Conservation (phyloP, 2,797 vertebrate genomes). For the Hipposideros larvatus region DNA sequence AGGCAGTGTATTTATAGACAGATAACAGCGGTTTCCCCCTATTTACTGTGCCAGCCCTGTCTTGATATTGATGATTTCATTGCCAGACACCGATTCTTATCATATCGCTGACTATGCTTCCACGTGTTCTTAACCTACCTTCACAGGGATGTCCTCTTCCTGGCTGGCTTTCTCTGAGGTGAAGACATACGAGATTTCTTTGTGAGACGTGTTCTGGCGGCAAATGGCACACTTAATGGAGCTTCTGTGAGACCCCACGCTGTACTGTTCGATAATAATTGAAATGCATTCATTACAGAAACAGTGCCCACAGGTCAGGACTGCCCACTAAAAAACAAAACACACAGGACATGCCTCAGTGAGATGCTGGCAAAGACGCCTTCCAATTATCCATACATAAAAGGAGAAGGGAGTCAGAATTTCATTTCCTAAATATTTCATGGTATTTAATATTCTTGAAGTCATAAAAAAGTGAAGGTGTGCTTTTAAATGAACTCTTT, state of each 20-base stretch:
- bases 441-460: not conserved
- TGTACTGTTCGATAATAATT: slow-evolving; percentile 99
- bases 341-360: not conserved
- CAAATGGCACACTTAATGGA: slow-evolving; percentile 99
- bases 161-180: slow-evolving; percentile 94
- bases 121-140: slow-evolving; percentile 84
- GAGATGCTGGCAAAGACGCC: not conserved
- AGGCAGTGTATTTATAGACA: not conserved
- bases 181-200: slow-evolving; percentile 98
- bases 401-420: not conserved
- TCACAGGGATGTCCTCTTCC: slow-evolving; percentile 96
- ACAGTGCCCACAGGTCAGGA: slow-evolving; percentile 98
- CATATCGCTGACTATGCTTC: not conserved
- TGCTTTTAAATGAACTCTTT: slow-evolving; percentile 13
- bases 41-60: not conserved
- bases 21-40: not conserved
- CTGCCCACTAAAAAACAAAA: slow-evolving; percentile 93
- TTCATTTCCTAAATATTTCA: not conserved
- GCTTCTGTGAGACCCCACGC: slow-evolving; percentile 94
- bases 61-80: not conserved
- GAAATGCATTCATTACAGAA: slow-evolving; percentile 98
- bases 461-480: slow-evolving; percentile 30
- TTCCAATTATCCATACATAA: not conserved
- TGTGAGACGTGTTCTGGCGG: slow-evolving; percentile 96
- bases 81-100: not conserved